Percentiles rank a stretch among this genome's conserved stretches.
These are phyloP conservation scores for Leptinotarsa haldemani DNA, from an alignment of 2,888 invertebrate genomes.

Conservation along the genomic window DNA sequence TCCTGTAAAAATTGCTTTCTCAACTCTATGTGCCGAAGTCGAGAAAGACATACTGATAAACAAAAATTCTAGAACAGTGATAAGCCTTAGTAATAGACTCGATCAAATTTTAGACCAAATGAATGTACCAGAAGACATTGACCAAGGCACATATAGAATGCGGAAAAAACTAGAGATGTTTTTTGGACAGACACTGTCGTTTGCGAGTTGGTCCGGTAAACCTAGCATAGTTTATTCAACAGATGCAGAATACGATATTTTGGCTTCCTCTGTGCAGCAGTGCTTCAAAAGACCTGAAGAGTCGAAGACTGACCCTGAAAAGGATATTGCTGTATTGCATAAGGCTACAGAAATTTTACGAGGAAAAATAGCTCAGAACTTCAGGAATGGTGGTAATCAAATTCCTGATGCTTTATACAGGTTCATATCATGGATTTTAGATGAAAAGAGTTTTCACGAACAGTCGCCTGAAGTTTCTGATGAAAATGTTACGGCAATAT, in stretches of 20 bases:
- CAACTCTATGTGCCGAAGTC: background rate
- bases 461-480: background rate
- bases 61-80: slow-evolving; percentile 10
- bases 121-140: slow-evolving; percentile 9
- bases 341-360: slow-evolving; percentile 16
- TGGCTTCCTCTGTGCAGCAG: slow-evolving; percentile 15
- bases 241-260: slow-evolving; percentile 11
- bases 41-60: slow-evolving; percentile 14
- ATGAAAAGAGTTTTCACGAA: slow-evolving; percentile 3
- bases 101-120: slow-evolving; percentile 14
- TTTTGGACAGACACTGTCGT: slow-evolving; percentile 7
- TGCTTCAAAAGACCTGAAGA: slow-evolving; percentile 5
- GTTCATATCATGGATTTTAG: slow-evolving; percentile 10
- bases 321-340: background rate
- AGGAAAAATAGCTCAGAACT: background rate
- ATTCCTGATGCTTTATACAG: slow-evolving; percentile 14
- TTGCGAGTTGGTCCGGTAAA: slow-evolving; percentile 18
- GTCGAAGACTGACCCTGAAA: background rate
- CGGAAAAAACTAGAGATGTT: slow-evolving; percentile 5
- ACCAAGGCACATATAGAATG: slow-evolving; percentile 18
- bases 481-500: slow-evolving; percentile 10
- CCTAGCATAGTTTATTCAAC: slow-evolving; percentile 9
- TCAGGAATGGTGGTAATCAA: background rate
- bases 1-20: slow-evolving; percentile 11
- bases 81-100: slow-evolving; percentile 5